Conservation (phyloP, 2,113 vertebrate genomes). For the Mohoua ochrocephala region DNA sequence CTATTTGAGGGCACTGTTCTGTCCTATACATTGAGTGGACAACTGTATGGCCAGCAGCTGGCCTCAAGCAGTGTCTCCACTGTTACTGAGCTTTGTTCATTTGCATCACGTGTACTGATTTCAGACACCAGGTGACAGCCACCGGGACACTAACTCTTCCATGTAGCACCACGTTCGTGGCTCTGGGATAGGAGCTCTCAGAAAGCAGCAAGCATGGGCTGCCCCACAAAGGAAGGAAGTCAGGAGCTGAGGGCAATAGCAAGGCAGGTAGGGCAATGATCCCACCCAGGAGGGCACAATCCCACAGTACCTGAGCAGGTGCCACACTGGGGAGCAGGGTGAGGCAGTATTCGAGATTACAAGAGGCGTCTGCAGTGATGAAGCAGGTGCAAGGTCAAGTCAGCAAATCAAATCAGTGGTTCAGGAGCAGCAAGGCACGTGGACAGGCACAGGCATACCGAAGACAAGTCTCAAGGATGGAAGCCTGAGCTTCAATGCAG, state of each 20-base stretch:
- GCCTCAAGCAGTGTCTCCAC: background rate
- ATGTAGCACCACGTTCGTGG: fast-evolving
- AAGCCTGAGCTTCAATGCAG: background rate
- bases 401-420: background rate
- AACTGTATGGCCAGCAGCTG: background rate
- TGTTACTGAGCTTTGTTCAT: background rate
- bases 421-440: background rate
- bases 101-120: background rate
- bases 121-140: background rate
- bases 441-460: background rate
- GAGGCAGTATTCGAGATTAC: background rate
- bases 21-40: background rate
- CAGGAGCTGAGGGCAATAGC: background rate
- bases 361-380: background rate
- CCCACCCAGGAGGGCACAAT: background rate
- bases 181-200: background rate
- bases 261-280: background rate
- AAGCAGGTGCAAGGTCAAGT: background rate
- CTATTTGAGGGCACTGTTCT: background rate
- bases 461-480: background rate
- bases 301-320: background rate
- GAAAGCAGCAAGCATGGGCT: background rate
- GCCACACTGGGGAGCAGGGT: background rate
- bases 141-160: background rate
- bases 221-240: background rate